Conservation (phyloP, 2,797 vertebrate species). For the Tadarida brasiliensis region DNA sequence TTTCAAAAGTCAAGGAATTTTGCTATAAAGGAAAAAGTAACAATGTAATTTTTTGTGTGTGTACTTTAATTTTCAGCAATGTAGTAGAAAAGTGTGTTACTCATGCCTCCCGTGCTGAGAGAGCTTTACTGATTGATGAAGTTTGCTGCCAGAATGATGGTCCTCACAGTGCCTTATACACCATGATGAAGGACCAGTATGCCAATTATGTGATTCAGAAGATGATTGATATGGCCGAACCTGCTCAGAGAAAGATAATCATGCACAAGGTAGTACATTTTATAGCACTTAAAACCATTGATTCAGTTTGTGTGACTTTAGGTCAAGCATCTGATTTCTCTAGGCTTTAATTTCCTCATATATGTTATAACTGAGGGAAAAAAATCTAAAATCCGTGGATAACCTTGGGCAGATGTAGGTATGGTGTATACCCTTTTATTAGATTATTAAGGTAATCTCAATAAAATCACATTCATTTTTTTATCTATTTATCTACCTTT, state of each 20-base stretch:
- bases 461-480: background rate
- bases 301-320: background rate
- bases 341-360: background rate
- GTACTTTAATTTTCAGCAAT: slow-evolving; percentile 90
- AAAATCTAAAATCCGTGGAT: background rate
- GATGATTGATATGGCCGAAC: slow-evolving; percentile 99
- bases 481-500: slow-evolving; percentile 21
- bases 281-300: background rate
- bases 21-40: background rate
- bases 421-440: background rate
- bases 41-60: background rate
- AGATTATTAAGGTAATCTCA: slow-evolving; percentile 17
- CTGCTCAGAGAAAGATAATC: slow-evolving; percentile 98
- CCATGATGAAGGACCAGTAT: slow-evolving; percentile 99
- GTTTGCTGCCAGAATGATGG: slow-evolving; percentile 99
- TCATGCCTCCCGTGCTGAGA: slow-evolving; percentile 97
- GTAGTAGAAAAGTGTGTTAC: slow-evolving; percentile 99
- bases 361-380: background rate
- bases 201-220: slow-evolving; percentile 99
- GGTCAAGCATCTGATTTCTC: background rate
- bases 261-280: slow-evolving; percentile 95
- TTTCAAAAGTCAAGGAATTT: slow-evolving; percentile 35
- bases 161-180: slow-evolving; percentile 99
- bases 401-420: slow-evolving; percentile 10
- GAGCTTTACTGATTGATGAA: slow-evolving; percentile 98